These are phyloP conservation scores for Zingel zingel DNA, from an alignment of 2,113 vertebrate genomes.

Conservation along the genomic window DNA sequence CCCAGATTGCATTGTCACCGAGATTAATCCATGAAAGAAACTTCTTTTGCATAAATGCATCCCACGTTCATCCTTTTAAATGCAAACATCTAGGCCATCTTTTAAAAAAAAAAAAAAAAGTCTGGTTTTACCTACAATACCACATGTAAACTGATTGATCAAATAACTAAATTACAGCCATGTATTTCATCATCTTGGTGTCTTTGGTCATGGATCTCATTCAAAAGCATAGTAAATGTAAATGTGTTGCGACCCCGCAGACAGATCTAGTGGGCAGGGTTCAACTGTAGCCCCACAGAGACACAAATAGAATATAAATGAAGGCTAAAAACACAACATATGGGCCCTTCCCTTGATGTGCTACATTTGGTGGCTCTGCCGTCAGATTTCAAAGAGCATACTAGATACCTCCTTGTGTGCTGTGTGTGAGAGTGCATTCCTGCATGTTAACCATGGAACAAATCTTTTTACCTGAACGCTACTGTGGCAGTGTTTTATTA, in stretches of 20 bases:
- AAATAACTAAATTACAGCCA: conserved; percentile 27
- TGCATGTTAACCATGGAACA: conserved; percentile 46
- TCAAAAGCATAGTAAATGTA: conserved; percentile 38
- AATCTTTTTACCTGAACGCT: conserved; percentile 40
- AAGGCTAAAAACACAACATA: conserved; percentile 76
- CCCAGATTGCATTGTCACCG: conserved; percentile 24
- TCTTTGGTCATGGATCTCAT: conserved; percentile 24
- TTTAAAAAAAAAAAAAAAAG: neutral
- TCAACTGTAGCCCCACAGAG: conserved; percentile 62
- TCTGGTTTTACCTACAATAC: neutral
- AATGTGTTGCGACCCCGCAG: conserved; percentile 31
- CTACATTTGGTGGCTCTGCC: conserved; percentile 61
- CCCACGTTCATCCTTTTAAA: conserved; percentile 1
- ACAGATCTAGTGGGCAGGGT: conserved; percentile 50
- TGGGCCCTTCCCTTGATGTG: conserved; percentile 74
- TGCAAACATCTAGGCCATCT: conserved; percentile 26
- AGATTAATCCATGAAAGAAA: conserved; percentile 64
- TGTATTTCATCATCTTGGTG: conserved; percentile 22
- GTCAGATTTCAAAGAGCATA: conserved; percentile 75
- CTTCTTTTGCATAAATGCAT: conserved; percentile 43
- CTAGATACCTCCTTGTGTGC: conserved; percentile 58
- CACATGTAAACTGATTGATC: conserved; percentile 28
- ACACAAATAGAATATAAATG: conserved; percentile 75
- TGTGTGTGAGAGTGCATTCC: conserved; percentile 25
- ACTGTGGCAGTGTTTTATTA: conserved; percentile 27